Evolutionary conservation across 1,140 invertebrate genomes (phyloP).

Genomic region (Cydia amplana): DNA sequence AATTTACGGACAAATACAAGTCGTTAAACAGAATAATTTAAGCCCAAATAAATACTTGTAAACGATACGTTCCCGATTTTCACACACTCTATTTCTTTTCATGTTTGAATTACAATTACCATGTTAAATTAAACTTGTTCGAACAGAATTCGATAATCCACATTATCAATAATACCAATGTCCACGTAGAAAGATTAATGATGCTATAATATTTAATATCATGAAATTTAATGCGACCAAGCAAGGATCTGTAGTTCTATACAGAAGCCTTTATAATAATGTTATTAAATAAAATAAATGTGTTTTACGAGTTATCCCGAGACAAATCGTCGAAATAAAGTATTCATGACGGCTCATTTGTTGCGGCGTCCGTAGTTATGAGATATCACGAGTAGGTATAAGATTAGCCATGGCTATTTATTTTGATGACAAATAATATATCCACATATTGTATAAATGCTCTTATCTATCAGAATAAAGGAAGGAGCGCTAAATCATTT

Average conservation of each 20-base stretch:
- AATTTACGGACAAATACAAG: too few species aligned
- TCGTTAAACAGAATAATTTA: not conserved
- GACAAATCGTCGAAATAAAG: slow-evolving; percentile 13
- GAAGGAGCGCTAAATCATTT: not conserved
- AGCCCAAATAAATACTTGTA: not conserved
- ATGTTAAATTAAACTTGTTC: not conserved
- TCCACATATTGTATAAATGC: not conserved
- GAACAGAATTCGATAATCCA: not conserved
- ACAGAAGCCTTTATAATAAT: not conserved
- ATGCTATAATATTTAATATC: too few species aligned
- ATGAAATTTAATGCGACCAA: too few species aligned
- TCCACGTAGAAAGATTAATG: too few species aligned
- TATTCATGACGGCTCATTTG: slow-evolving; percentile 13
- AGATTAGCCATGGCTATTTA: slow-evolving; percentile 16
- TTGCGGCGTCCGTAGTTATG: not conserved
- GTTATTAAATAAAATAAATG: not conserved
- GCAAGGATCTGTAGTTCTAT: too few species aligned
- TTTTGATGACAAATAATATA: slow-evolving; percentile 2
- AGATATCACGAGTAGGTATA: not conserved
- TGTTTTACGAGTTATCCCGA: not conserved
- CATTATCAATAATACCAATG: not conserved
- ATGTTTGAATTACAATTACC: not conserved
- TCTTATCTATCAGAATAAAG: not conserved
- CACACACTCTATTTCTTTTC: too few species aligned
- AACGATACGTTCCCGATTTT: not conserved